A percentile compares a stretch with the other conserved stretches of the same genome.
These are phyloP conservation scores for Caenorhabditis tropicalis DNA, from an alignment of 1,140 invertebrate genomes.

Conservation along the genomic window DNA sequence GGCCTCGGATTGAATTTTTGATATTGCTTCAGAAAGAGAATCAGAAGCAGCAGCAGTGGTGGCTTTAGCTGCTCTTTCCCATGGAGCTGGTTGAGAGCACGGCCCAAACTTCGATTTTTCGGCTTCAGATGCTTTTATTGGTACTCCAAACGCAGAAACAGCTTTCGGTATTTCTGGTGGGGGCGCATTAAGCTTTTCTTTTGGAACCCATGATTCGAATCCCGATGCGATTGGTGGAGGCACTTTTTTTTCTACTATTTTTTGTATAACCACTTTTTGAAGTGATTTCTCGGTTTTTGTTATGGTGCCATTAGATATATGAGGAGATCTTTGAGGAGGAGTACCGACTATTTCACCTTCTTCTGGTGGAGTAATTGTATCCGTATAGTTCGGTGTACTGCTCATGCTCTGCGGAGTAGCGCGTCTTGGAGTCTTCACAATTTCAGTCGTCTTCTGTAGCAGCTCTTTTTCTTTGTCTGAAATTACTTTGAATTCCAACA, in stretches of 20 bases:
- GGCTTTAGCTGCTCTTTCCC: background rate
- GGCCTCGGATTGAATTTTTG: background rate
- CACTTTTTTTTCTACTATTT: background rate
- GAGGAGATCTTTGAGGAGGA: background rate
- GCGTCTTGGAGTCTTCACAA: background rate
- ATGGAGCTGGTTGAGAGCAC: background rate
- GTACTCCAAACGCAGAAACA: slow-evolving; percentile 10
- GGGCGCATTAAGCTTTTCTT: background rate
- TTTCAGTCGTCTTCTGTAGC: background rate
- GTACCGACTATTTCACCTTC: background rate
- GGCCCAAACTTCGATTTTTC: background rate
- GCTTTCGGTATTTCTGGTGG: background rate
- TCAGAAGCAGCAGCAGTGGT: background rate
- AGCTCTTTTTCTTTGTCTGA: slow-evolving; percentile 11
- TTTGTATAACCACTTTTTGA: background rate
- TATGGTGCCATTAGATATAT: background rate
- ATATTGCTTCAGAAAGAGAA: background rate
- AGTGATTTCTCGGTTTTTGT: background rate
- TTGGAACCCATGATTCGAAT: slow-evolving; percentile 8
- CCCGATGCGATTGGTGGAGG: background rate
- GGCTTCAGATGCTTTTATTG: background rate
- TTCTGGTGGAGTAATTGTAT: background rate
- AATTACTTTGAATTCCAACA: background rate
- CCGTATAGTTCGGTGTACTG: background rate
- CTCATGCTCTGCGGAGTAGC: too few species aligned